phyloP scores from a whole-genome alignment of 2,113 vertebrate genomes.

The Vicugna pacos region DNA sequence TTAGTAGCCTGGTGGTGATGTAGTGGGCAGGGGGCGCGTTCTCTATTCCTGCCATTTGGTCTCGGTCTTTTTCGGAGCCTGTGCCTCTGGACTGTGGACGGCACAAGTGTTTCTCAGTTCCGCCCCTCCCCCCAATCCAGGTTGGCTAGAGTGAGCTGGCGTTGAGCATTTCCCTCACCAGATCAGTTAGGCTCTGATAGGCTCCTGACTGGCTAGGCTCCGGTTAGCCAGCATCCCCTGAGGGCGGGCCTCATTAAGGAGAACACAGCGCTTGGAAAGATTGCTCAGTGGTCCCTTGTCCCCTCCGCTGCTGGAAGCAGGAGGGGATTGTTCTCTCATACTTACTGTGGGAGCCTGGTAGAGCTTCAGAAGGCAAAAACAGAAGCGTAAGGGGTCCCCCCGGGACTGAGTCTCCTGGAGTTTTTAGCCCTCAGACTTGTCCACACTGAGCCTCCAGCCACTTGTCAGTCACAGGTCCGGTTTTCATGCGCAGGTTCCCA shows the following conservation, averaged over 20 bases:
- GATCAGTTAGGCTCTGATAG: not conserved
- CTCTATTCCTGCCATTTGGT: not conserved
- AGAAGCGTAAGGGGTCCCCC: not conserved
- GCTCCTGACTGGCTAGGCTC: not conserved
- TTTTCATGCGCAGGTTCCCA: conserved; percentile 10
- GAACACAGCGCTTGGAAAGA: not conserved
- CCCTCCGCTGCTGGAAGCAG: not conserved
- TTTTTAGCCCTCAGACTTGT: not conserved
- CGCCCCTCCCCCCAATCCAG: no score
- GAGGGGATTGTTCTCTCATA: not conserved
- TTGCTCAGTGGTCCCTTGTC: not conserved
- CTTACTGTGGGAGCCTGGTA: not conserved
- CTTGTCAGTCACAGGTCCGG: not conserved
- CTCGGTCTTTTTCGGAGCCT: not conserved
- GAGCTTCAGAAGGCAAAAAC: not conserved
- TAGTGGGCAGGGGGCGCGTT: not conserved
- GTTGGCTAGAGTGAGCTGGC: not conserved
- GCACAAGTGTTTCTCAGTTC: not conserved
- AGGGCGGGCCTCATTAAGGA: not conserved
- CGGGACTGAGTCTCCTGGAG: not conserved
- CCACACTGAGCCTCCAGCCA: not conserved
- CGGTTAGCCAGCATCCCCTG: not conserved
- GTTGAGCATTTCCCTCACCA: not conserved
- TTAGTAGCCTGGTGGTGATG: not conserved
- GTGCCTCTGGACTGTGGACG: not conserved